A percentile compares a stretch with the other conserved stretches of the same genome.
These are phyloP conservation scores for Oxytorus armatus DNA, from an alignment of 2,888 invertebrate genomes.

Conservation along the genomic window DNA sequence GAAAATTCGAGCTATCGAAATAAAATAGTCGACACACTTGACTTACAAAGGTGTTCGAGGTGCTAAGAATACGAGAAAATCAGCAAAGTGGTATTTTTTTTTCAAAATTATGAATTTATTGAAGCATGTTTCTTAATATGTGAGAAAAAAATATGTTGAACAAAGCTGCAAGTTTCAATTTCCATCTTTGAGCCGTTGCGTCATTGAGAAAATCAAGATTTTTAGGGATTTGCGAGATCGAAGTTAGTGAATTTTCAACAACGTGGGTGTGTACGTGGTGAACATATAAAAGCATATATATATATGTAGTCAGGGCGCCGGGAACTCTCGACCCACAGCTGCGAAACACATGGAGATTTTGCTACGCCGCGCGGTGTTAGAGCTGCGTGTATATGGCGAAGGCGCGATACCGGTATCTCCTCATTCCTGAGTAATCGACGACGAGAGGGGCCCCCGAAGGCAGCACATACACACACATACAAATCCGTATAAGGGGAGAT, in stretches of 20 bases:
- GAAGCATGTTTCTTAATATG: too few relatives aligned
- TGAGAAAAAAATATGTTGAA: not conserved
- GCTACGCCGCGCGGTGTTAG: constrained; percentile 49
- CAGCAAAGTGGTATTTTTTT: too few relatives aligned
- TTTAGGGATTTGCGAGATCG: constrained; percentile 12
- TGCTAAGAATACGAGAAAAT: too few relatives aligned
- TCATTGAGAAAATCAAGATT: constrained; percentile 16
- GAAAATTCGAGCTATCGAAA: not conserved
- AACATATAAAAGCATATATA: constrained; percentile 1
- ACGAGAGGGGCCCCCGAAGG: constrained; percentile 76
- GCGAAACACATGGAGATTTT: constrained; percentile 63
- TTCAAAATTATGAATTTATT: too few relatives aligned
- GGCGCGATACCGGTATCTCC: constrained; percentile 83
- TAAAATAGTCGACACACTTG: too few relatives aligned
- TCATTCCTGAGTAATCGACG: constrained; percentile 84
- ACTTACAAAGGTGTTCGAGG: too few relatives aligned
- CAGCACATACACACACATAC: constrained; percentile 60
- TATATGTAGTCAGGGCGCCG: constrained; percentile 68
- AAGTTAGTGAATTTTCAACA: constrained; percentile 27
- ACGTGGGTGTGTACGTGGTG: constrained; percentile 70
- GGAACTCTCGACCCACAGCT: constrained; percentile 75
- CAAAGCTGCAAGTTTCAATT: not conserved
- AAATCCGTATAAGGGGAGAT: constrained; percentile 32
- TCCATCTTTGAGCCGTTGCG: not conserved
- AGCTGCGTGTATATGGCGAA: constrained; percentile 69